Conservation (phyloP, 1,140 invertebrate species). For the Cecropterus lyciades region DNA sequence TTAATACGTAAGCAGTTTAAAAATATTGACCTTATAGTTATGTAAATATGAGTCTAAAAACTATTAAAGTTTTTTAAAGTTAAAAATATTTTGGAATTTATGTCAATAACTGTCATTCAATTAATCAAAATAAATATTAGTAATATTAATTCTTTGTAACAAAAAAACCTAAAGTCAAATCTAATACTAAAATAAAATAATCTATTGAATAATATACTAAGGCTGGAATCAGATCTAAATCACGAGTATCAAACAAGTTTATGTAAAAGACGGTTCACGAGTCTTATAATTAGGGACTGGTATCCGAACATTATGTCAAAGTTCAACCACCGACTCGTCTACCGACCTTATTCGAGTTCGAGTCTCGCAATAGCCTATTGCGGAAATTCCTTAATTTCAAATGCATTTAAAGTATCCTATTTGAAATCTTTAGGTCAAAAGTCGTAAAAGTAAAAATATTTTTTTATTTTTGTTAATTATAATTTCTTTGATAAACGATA, state of each 20-base stretch:
- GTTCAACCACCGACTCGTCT: slow-evolving; percentile 65
- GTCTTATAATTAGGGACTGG: slow-evolving; percentile 49
- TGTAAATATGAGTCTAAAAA: too few relatives aligned
- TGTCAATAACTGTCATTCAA: too few relatives aligned
- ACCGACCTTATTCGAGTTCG: slow-evolving; percentile 60
- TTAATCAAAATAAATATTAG: too few relatives aligned
- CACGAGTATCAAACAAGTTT: slow-evolving; percentile 10
- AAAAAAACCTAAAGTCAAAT: too few relatives aligned
- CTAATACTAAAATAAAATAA: too few relatives aligned
- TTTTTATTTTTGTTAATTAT: neutral
- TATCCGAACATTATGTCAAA: slow-evolving; percentile 71
- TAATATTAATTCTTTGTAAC: too few relatives aligned
- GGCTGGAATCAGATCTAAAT: neutral
- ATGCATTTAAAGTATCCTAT: slow-evolving; percentile 7
- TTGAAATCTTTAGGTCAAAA: slow-evolving; percentile 4
- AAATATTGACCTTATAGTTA: too few relatives aligned
- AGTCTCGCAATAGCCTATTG: slow-evolving; percentile 63
- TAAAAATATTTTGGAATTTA: too few relatives aligned
- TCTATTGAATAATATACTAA: too few relatives aligned
- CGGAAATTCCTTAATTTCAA: slow-evolving; percentile 48
- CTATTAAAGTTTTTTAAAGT: too few relatives aligned
- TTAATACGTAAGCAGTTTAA: too few relatives aligned
- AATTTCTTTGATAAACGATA: slow-evolving; percentile 17
- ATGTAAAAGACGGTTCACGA: slow-evolving; percentile 23
- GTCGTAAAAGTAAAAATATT: neutral